Percentiles rank a stretch among this genome's conserved stretches.
These are phyloP conservation scores for Pterobdella sp. DNA, from an alignment of 2,888 invertebrate genomes.

Conservation along the genomic window DNA sequence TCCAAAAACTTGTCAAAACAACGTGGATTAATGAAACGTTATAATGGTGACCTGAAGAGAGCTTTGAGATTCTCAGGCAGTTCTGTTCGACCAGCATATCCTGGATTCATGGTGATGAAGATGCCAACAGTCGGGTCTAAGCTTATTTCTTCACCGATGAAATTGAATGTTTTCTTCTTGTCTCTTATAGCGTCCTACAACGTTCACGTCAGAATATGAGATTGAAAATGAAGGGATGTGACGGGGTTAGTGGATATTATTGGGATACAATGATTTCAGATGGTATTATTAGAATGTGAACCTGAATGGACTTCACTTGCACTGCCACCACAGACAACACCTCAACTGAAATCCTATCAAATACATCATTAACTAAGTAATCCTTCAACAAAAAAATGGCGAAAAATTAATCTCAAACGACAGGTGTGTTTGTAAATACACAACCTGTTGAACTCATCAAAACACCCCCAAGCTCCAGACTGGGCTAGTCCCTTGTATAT, in stretches of 20 bases:
- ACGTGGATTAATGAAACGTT: too few relatives aligned
- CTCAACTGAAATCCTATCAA: conserved; percentile 75
- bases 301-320: conserved; percentile 57
- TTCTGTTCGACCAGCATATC: conserved; percentile 76
- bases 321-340: conserved; percentile 93
- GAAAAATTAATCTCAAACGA: not conserved
- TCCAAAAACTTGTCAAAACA: too few relatives aligned
- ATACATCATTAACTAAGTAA: not conserved
- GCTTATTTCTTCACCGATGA: conserved; percentile 84
- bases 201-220: not conserved
- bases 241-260: not conserved
- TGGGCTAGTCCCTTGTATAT: conserved; percentile 94
- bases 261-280: not conserved
- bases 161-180: conserved; percentile 77
- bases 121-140: conserved; percentile 80
- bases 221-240: not conserved
- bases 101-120: conserved; percentile 97
- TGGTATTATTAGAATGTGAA: not conserved
- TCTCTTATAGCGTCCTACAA: conserved; percentile 72
- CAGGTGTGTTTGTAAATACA: not conserved
- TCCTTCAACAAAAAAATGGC: not conserved
- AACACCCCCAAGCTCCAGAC: conserved; percentile 95
- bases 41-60: conserved; percentile 46
- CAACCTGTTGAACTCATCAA: conserved; percentile 86
- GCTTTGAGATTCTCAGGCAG: conserved; percentile 53